Base-by-base conservation (phyloP, 2,888 invertebrate species). In the Holacanthella duospinosa region DNA sequence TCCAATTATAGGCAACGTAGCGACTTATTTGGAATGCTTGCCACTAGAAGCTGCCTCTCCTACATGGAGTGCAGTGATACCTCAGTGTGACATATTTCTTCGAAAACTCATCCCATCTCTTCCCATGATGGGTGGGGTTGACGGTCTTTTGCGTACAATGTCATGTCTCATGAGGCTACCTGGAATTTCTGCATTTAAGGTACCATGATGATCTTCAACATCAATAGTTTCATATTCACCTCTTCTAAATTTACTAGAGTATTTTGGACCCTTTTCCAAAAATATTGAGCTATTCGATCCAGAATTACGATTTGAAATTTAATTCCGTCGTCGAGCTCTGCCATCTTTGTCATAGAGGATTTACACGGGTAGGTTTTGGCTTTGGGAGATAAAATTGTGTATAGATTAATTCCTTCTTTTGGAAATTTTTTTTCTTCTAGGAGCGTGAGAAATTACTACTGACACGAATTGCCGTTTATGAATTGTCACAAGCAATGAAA, bases 181-280 rank as follows among this genome's bases (percentile, higher is more conserved):
- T 12, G 86, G 87, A 26, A 88, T 92, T 55, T 82, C 85, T 28
- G 84, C 86, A 73, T 86, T 85, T 72, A 92, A 91, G 83, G 89
- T 88, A 59, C 48, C 26, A 24, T 28, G 55, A 43, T 55, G 9
- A 27, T 55, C 26, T 24, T n/a, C 28, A 29, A 36, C 21, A 58
- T 29, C 29, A n/a, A 9, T 19, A 43, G 2, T 53, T 21, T 16
- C 44, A 21, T 12, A 24, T n/a, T 43, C 25, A 36, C 9, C 36
- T 28, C 43, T 59, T 55, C 21, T 28, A 43, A 56, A 56, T 57
- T 16, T 43, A n/a, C 63, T 77, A 87, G 86, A 86, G 87, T 24
- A 84, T 96, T 69, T 80, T 97, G 74, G 97, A 97, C 75, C 93
- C 95, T 1, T 94, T 96, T 76, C 90, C 95, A 0, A 97, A 97